A percentile compares a stretch with the other conserved stretches of the same genome.
These are phyloP conservation scores for Caenorhabditis sulstoni DNA, from an alignment of 2,888 invertebrate species.

Conservation along the genomic window DNA sequence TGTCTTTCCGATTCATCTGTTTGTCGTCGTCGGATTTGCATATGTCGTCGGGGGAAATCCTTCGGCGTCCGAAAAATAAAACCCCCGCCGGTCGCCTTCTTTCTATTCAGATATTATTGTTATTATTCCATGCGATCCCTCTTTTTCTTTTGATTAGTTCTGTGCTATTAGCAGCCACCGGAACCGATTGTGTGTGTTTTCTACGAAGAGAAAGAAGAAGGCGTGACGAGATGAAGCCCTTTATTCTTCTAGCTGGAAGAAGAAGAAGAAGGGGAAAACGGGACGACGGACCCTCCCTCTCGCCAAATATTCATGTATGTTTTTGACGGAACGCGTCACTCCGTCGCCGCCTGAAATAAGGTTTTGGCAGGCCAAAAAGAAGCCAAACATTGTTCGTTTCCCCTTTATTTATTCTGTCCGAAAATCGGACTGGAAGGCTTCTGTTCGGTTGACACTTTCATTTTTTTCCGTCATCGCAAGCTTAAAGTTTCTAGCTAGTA, in stretches of 20 bases:
- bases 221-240: no score
- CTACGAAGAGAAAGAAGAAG: not conserved
- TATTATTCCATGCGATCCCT: not conserved
- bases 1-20: conserved; percentile 34
- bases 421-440: not conserved
- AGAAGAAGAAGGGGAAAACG: conserved; percentile 11
- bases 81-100: not conserved
- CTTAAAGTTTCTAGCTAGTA: no score
- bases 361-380: conserved; percentile 6
- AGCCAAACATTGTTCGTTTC: conserved; percentile 7
- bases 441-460: not conserved
- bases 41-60: conserved; percentile 5
- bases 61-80: conserved; percentile 7
- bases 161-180: conserved; percentile 1
- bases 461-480: no score
- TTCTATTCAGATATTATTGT: conserved; percentile 20
- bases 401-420: not conserved
- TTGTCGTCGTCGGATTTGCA: conserved; percentile 43
- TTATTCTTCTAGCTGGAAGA: not conserved
- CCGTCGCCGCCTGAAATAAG: conserved; percentile 22
- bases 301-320: conserved; percentile 44
- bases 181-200: not conserved
- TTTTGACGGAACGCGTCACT: conserved; percentile 49
- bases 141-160: conserved; percentile 1
- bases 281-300: no score